Evolutionary conservation across 1,140 invertebrate genomes (phyloP).

Genomic region (Schlechtendalia chinensis): DNA sequence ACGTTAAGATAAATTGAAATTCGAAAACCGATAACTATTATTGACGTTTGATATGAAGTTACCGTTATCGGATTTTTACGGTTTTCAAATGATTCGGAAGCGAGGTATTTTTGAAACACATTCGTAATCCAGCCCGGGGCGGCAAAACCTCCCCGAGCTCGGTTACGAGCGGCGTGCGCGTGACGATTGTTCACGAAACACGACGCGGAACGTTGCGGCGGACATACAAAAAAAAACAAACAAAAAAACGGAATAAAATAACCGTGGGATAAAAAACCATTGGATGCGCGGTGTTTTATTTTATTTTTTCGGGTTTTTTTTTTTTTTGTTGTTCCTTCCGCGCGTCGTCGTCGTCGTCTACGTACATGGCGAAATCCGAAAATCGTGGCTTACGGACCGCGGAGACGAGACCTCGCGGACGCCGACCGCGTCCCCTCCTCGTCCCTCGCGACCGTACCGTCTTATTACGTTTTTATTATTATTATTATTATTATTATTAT

Average conservation of each 20-base stretch:
- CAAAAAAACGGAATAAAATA: constrained; percentile 24
- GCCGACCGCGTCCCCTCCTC: constrained; percentile 6
- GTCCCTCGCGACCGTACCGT: constrained; percentile 3
- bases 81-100: too few relatives aligned
- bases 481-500: not conserved
- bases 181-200: not conserved
- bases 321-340: not conserved
- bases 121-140: too few relatives aligned
- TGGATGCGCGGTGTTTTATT: constrained; percentile 29
- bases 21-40: too few relatives aligned
- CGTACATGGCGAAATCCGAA: constrained; percentile 26
- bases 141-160: too few relatives aligned
- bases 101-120: too few relatives aligned
- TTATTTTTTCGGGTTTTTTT: too few relatives aligned
- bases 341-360: not conserved
- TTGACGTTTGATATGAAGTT: too few relatives aligned
- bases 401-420: not conserved
- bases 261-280: constrained; percentile 35
- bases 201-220: not conserved
- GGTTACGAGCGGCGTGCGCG: too few relatives aligned
- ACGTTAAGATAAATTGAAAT: too few relatives aligned
- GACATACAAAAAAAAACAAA: not conserved
- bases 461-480: constrained; percentile 26
- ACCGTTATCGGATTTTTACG: too few relatives aligned
- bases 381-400: constrained; percentile 30